These are phyloP conservation scores for Taurulus bubalis DNA, from an alignment of 2,113 vertebrate genomes.

Conservation along the genomic window DNA sequence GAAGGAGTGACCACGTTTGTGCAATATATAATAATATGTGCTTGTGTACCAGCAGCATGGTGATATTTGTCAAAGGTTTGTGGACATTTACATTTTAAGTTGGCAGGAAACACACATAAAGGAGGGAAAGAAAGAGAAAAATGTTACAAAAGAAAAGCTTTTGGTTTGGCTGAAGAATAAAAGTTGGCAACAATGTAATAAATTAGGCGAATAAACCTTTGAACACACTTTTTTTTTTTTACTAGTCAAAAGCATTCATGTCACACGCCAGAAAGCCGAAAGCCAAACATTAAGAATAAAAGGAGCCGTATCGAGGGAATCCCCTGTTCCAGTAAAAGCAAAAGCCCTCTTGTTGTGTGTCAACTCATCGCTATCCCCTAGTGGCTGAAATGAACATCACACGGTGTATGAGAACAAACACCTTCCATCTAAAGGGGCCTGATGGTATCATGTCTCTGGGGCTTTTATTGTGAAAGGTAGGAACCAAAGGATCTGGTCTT, in stretches of 20 bases:
- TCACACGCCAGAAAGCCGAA: neutral
- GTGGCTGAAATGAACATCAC: neutral
- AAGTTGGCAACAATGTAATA: neutral
- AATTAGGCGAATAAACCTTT: neutral
- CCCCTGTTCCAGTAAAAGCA: neutral
- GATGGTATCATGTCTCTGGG: neutral
- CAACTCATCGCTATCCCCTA: neutral
- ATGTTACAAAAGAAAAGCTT: neutral
- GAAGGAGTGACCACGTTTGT: conserved; percentile 4
- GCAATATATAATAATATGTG: neutral
- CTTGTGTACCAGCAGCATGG: neutral
- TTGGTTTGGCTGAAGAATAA: neutral
- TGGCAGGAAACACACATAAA: neutral
- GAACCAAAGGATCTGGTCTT: no score
- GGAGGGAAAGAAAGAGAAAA: neutral
- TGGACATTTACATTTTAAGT: neutral
- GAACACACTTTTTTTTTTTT: neutral
- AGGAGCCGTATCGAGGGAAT: neutral
- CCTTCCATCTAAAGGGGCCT: neutral
- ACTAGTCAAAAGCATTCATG: neutral
- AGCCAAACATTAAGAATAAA: neutral
- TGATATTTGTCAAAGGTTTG: neutral
- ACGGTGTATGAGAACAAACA: neutral
- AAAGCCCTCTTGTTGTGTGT: neutral
- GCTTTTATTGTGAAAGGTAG: no score